Conservation (phyloP, 2,888 invertebrate species). For the Pristionchus arcanus region DNA sequence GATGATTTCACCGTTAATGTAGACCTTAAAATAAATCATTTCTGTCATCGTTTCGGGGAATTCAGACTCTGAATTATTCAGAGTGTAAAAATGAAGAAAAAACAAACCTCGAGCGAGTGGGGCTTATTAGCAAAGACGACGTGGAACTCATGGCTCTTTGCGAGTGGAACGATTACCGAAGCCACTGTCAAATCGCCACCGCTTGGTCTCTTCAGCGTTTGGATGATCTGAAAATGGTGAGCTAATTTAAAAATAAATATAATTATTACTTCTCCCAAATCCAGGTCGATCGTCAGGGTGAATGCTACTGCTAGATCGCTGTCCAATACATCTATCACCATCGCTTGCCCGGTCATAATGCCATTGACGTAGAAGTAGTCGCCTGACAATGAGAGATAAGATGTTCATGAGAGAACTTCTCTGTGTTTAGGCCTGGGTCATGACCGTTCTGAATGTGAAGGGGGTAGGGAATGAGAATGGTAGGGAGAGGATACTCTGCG, state of each 20-base stretch:
- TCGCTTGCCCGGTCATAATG: not conserved
- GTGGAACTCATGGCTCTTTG: not conserved
- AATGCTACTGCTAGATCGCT: no score
- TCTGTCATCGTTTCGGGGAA: no score
- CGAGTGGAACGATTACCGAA: not conserved
- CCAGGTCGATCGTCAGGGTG: no score
- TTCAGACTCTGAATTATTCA: no score
- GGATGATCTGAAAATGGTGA: not conserved
- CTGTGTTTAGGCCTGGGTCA: no score
- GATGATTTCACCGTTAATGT: not conserved
- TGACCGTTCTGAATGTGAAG: no score
- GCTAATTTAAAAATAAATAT: no score
- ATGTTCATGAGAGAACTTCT: no score
- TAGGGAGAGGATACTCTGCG: no score
- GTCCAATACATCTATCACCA: not conserved
- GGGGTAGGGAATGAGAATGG: no score
- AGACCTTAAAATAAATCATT: not conserved
- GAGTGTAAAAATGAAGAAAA: no score
- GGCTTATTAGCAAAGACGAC: not conserved
- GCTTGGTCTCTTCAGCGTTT: not conserved
- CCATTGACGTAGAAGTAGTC: not conserved
- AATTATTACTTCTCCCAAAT: no score
- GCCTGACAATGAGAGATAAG: not conserved
- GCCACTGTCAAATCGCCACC: not conserved
- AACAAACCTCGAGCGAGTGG: not conserved